These are phyloP conservation scores for Leptothorax acervorum DNA, from an alignment of 2,888 invertebrate species.

Conservation along the genomic window DNA sequence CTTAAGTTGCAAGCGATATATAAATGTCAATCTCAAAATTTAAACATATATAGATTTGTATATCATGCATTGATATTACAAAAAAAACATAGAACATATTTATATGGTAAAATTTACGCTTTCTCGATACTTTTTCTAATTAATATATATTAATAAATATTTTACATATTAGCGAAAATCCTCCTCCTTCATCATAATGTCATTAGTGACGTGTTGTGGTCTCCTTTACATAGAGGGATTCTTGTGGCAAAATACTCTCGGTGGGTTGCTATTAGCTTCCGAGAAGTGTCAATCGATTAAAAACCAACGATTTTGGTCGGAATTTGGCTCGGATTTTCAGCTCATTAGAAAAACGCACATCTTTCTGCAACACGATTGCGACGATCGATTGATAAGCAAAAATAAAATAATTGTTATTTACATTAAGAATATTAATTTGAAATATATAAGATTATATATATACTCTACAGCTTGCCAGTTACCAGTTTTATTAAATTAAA, in stretches of 20 bases:
- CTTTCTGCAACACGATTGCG: too few species aligned
- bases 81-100: too few species aligned
- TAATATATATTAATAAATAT: background rate
- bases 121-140: background rate
- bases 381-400: background rate
- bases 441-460: background rate
- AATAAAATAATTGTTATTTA: slow-evolving; percentile 2
- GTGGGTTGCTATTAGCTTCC: too few species aligned
- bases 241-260: too few species aligned
- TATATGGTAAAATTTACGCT: background rate
- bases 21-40: background rate
- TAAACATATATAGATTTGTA: background rate
- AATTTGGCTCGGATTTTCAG: too few species aligned
- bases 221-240: too few species aligned
- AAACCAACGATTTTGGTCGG: too few species aligned
- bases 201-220: too few species aligned
- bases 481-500: background rate
- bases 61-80: too few species aligned
- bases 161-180: background rate
- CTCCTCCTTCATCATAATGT: too few species aligned
- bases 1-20: background rate
- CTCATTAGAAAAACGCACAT: too few species aligned
- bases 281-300: too few species aligned
- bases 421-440: background rate
- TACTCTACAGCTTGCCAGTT: background rate